Conservation (phyloP, 2,797 vertebrate genomes). For the Bradypus variegatus region DNA sequence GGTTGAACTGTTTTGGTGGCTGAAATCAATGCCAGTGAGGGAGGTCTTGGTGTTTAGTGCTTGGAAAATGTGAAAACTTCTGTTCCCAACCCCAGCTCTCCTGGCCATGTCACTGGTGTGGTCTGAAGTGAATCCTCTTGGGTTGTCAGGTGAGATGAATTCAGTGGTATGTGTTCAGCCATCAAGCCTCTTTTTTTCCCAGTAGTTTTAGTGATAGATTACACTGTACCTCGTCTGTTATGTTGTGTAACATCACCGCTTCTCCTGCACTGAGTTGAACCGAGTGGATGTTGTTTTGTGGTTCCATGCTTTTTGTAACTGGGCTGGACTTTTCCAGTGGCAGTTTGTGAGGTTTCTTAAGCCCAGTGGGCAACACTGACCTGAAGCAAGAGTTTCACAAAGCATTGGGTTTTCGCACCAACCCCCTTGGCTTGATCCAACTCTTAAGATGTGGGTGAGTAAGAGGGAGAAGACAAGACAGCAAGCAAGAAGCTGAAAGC, state of each 20-base stretch:
- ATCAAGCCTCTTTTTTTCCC: not conserved
- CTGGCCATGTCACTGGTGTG: fast-evolving
- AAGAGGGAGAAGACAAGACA: not conserved
- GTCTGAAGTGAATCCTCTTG: not conserved
- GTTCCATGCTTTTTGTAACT: not conserved
- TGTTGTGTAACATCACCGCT: too few species aligned
- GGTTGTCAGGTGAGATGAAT: not conserved
- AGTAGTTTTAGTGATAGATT: not conserved
- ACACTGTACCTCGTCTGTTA: fast-evolving
- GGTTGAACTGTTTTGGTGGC: not conserved
- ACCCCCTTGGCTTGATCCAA: not conserved
- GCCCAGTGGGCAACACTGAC: not conserved
- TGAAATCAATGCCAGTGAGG: not conserved
- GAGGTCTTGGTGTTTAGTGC: not conserved
- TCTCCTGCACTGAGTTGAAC: not conserved
- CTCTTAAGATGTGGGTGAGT: not conserved
- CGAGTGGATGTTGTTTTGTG: not conserved
- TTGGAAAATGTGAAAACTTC: not conserved
- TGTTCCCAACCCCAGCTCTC: not conserved
- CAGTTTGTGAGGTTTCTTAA: not conserved
- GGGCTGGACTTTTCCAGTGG: not conserved
- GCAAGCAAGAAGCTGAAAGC: not conserved
- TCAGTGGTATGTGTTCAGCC: too few species aligned
- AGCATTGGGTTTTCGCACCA: not conserved
- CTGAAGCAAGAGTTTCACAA: not conserved